Percentiles rank a stretch among this genome's conserved stretches.
Conservation (phyloP, 2,888 invertebrate species). For the Acanthopleura granulata region DNA sequence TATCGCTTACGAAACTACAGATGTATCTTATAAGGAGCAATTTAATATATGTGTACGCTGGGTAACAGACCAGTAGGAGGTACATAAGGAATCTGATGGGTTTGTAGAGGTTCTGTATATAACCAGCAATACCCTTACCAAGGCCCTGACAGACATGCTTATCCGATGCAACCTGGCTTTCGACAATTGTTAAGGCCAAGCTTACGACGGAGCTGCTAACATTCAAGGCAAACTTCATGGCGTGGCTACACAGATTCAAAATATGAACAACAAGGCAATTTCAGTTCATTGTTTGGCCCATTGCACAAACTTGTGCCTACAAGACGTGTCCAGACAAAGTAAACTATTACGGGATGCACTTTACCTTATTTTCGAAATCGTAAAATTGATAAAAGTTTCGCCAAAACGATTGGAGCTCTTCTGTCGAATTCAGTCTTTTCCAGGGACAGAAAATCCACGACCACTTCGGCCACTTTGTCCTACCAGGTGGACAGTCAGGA, state of each 20-base stretch:
- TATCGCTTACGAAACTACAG: conserved; percentile 13
- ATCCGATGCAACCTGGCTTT: conserved; percentile 21
- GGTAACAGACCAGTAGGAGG: conserved; percentile 21
- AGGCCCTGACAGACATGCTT: conserved; percentile 6
- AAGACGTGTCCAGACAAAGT: conserved; percentile 23
- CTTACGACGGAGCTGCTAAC: conserved; percentile 27
- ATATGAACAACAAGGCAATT: conserved; percentile 25
- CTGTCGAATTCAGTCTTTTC: conserved; percentile 22
- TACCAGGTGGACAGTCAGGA: conserved; percentile 32
- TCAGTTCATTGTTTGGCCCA: conserved; percentile 31
- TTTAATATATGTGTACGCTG: conserved; percentile 22
- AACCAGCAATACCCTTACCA: neutral
- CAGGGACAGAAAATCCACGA: conserved; percentile 11
- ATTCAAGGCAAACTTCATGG: conserved; percentile 26
- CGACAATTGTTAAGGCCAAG: conserved; percentile 29
- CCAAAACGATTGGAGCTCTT: conserved; percentile 30
- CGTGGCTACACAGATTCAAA: conserved; percentile 27
- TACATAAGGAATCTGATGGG: conserved; percentile 23
- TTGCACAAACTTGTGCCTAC: conserved; percentile 27
- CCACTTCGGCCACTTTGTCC: conserved; percentile 29
- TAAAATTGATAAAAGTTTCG: conserved; percentile 28
- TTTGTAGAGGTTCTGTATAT: conserved; percentile 9
- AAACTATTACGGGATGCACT: conserved; percentile 27
- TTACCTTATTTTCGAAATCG: conserved; percentile 28
- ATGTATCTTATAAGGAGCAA: conserved; percentile 22